Conservation (phyloP, 2,113 vertebrate genomes). For the Burhinus bistriatus region DNA sequence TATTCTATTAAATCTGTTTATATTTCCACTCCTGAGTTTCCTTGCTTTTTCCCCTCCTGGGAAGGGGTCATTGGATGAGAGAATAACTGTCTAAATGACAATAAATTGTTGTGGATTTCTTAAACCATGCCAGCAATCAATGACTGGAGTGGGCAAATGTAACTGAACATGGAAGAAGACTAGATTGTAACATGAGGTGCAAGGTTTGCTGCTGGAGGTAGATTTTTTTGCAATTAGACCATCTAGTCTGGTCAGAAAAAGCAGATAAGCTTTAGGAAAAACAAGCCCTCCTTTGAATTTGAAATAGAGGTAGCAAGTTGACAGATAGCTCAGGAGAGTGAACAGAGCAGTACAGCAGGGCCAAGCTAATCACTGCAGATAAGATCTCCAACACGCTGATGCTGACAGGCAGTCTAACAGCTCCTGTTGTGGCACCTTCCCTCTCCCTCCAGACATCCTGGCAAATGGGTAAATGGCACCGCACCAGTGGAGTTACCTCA, state of each 20-base stretch:
- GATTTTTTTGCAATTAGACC: neutral
- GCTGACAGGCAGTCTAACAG: neutral
- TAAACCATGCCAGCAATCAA: too few species aligned
- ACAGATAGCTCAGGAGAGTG: neutral
- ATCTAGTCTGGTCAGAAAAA: neutral
- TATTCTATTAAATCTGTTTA: too few species aligned
- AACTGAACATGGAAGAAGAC: neutral
- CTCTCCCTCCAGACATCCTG: neutral
- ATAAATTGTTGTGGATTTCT: too few species aligned
- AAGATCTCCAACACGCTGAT: neutral
- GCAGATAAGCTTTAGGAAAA: conserved; percentile 39
- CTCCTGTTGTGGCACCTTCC: neutral
- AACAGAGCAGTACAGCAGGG: neutral
- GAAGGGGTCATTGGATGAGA: too few species aligned
- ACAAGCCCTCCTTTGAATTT: conserved; percentile 38
- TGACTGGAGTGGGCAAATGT: neutral
- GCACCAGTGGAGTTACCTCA: neutral
- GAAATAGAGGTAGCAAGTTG: conserved; percentile 43
- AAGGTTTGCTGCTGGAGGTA: neutral
- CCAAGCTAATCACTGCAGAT: conserved; percentile 27
- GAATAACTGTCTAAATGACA: too few species aligned
- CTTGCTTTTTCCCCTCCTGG: too few species aligned
- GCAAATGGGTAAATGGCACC: neutral
- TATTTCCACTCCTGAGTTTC: too few species aligned
- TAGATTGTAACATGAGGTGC: neutral